phyloP scores from a whole-genome alignment of 1,140 invertebrate species.

The Drosophila lini region DNA sequence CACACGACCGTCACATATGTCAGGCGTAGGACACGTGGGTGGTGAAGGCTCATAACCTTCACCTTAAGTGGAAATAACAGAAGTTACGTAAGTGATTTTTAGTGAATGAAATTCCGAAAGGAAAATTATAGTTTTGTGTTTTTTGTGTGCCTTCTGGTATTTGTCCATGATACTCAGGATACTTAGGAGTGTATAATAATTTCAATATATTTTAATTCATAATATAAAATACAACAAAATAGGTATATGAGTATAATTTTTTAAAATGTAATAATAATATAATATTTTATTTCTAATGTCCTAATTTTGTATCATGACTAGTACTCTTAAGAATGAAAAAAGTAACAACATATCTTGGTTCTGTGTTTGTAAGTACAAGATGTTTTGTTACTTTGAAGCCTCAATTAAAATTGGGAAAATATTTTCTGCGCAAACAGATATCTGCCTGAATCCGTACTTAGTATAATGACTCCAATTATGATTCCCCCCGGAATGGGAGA shows the following conservation, averaged over 20 bases:
- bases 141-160: background rate
- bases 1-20: slow-evolving; percentile 59
- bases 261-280: background rate
- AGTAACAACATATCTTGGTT: background rate
- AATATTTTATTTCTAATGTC: background rate
- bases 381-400: background rate
- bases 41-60: slow-evolving; percentile 19
- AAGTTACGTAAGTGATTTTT: slow-evolving; percentile 3
- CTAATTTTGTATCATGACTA: background rate
- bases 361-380: too few species aligned
- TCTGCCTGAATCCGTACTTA: slow-evolving; percentile 23
- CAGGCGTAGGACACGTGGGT: slow-evolving; percentile 2
- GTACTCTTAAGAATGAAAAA: background rate
- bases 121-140: background rate
- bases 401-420: slow-evolving; percentile 32
- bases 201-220: background rate
- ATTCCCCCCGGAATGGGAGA: slow-evolving; percentile 12
- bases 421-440: slow-evolving; percentile 27
- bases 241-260: too few species aligned
- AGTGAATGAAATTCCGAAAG: slow-evolving; percentile 8
- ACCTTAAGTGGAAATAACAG: background rate
- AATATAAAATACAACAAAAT: background rate
- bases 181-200: too few species aligned
- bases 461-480: slow-evolving; percentile 42
- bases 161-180: too few species aligned